Percentiles rank a stretch among this genome's conserved stretches.
Conservation (phyloP, 2,888 invertebrate genomes). For the Ypsolopha sequella region DNA sequence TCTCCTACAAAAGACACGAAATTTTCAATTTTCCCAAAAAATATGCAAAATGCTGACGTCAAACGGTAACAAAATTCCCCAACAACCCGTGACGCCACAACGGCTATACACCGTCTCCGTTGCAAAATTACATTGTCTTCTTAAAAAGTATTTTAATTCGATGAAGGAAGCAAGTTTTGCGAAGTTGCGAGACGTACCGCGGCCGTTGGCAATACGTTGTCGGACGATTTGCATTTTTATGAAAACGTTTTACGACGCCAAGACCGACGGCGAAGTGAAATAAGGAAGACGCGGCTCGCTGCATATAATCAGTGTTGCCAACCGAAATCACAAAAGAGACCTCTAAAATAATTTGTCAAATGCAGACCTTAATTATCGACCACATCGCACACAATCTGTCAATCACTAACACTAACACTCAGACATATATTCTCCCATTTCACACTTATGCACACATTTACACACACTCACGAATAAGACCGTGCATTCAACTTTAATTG, state of each 20-base stretch:
- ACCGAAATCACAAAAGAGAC: too few relatives aligned
- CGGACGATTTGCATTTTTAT: conserved; percentile 63
- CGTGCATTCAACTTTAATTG: too few relatives aligned
- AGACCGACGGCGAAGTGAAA: conserved; percentile 13
- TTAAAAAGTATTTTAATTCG: conserved; percentile 56
- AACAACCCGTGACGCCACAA: conserved; percentile 9
- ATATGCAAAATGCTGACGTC: background rate
- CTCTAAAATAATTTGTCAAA: too few relatives aligned
- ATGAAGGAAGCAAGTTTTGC: conserved; percentile 38
- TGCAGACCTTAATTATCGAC: too few relatives aligned
- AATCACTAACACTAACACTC: too few relatives aligned
- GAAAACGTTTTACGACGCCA: conserved; percentile 50
- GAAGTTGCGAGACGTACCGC: conserved; percentile 26
- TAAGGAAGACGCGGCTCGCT: conserved; percentile 12
- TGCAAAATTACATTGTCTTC: conserved; percentile 37
- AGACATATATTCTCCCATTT: too few relatives aligned
- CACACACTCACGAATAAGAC: too few relatives aligned
- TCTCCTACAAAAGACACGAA: too few relatives aligned
- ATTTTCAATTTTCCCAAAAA: too few relatives aligned
- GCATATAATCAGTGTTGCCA: conserved; percentile 15
- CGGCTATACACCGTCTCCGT: conserved; percentile 27
- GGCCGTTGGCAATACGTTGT: conserved; percentile 49
- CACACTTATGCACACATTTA: too few relatives aligned
- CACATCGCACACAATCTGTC: too few relatives aligned
- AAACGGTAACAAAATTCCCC: background rate